phyloP scores from a whole-genome alignment of 2,113 vertebrate species.

The Abramis brama region DNA sequence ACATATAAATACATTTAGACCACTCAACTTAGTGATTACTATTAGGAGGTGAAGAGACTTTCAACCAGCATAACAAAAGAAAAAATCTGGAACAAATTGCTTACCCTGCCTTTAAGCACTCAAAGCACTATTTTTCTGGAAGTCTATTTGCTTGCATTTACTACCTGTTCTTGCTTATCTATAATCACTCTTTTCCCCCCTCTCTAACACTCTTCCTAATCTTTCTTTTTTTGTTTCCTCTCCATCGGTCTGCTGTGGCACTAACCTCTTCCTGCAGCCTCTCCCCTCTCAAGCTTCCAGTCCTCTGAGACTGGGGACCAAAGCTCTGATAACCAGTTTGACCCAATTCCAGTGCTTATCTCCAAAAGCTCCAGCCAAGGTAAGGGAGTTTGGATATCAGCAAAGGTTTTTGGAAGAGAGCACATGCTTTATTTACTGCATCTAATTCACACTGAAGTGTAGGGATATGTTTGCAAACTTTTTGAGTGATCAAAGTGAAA shows the following conservation, averaged over 20 bases:
- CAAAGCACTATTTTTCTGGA: not conserved
- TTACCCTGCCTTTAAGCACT: no score
- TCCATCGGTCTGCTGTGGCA: conserved; percentile 49
- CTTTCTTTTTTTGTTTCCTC: conserved; percentile 33
- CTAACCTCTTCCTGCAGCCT: conserved; percentile 56
- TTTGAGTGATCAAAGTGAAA: not conserved
- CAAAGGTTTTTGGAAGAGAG: conserved; percentile 38
- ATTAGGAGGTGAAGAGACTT: no score
- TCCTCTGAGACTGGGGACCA: conserved; percentile 86
- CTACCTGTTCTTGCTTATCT: conserved; percentile 5
- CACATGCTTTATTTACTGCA: not conserved
- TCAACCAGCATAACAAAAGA: no score
- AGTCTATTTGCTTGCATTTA: not conserved
- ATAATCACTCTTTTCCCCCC: not conserved
- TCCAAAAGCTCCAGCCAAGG: conserved; percentile 98
- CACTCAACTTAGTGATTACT: no score
- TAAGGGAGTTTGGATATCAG: conserved; percentile 77
- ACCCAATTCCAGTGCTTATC: conserved; percentile 97
- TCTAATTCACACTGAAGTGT: not conserved
- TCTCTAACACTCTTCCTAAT: not conserved
- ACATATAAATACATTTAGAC: no score
- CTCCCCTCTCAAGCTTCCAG: conserved; percentile 57
- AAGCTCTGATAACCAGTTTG: conserved; percentile 95
- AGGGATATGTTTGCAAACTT: not conserved
- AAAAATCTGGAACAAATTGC: no score